Evolutionary conservation across 2,797 vertebrate species (phyloP), one percentile per base, ranked within the genome.

Genomic region (Enteromius thamalakanensis): DNA sequence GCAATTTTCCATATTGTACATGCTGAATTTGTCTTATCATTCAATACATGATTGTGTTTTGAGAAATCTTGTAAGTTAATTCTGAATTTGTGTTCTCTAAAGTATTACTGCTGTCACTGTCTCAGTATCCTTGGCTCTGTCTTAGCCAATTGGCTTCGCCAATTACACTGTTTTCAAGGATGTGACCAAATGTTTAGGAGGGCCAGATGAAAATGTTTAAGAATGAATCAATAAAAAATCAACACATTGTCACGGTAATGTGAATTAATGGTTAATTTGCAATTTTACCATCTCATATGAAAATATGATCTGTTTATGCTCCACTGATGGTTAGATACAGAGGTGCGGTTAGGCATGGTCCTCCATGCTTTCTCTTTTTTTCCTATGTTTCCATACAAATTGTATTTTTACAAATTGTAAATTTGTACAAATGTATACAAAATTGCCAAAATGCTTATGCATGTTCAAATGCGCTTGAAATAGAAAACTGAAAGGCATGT

Each of bases 171-270:
- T 19, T 23, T 0, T 49, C 4, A 49, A 71, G 8, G 69, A 49
- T 32, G 69, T 49, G 49, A 49, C 26, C 26, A 71, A 29, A 71
- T 71, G 9, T 72, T 72, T 72, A 29, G 23, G 23, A 72, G 15
- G 26, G 29, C 69, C 45, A 49, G 29, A 19, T 71, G 23, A 29
- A 71, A 71, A 49, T 17, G 47, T 4, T 49, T 49, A 71, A 49
- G 7, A 29, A 29, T 49, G 15, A 17, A 19, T 49, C 1, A 71
- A 71, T 14, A 17, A 49, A 49, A 71, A 69, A 69, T 4, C n/a
- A 69, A 17, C n/a, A 72, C 45, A 11, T 10, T 72, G 26, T 21
- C 1, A 11, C 29, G 23, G 23, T 72, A 29, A 14, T 15, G 23
- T 1, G 15, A 49, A 49, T 49, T 49, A 9, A 3, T 65, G 32